Evolutionary conservation across 2,888 invertebrate genomes (phyloP).

Genomic region (Platycheirus rosarum): DNA sequence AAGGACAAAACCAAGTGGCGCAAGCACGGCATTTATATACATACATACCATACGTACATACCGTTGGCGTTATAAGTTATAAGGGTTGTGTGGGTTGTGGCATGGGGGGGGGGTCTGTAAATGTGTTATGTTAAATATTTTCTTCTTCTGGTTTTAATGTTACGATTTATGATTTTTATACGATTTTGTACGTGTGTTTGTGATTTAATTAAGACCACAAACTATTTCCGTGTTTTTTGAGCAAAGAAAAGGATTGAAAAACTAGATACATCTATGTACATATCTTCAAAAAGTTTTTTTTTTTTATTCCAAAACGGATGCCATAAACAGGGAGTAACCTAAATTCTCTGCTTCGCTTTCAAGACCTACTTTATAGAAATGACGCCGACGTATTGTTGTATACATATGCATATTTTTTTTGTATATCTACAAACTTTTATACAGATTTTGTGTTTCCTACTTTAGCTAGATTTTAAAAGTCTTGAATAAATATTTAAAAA

Average conservation of each 20-base stretch:
- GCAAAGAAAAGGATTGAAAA: neutral
- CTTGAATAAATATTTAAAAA: constrained; percentile 60
- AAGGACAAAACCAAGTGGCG: constrained; percentile 33
- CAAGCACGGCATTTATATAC: constrained; percentile 7
- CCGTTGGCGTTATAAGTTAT: constrained; percentile 17
- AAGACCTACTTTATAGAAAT: constrained; percentile 36
- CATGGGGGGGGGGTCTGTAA: neutral
- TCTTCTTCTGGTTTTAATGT: neutral
- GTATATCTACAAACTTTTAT: too few relatives aligned
- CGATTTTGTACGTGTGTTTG: neutral
- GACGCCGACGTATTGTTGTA: constrained; percentile 4
- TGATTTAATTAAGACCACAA: constrained; percentile 59
- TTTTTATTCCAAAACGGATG: constrained; percentile 34
- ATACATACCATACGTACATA: too few relatives aligned
- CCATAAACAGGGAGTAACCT: constrained; percentile 43
- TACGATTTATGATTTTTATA: neutral
- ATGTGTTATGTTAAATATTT: constrained; percentile 24
- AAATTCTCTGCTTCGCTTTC: constrained; percentile 32
- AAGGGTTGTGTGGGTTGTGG: constrained; percentile 6
- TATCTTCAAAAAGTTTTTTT: neutral
- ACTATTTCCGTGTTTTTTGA: constrained; percentile 40
- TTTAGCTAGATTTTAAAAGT: constrained; percentile 53
- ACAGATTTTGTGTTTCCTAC: too few relatives aligned
- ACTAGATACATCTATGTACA: neutral
- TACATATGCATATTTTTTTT: too few relatives aligned